Conservation (phyloP, 2,888 invertebrate genomes). For the Hoplodrina blanda region DNA sequence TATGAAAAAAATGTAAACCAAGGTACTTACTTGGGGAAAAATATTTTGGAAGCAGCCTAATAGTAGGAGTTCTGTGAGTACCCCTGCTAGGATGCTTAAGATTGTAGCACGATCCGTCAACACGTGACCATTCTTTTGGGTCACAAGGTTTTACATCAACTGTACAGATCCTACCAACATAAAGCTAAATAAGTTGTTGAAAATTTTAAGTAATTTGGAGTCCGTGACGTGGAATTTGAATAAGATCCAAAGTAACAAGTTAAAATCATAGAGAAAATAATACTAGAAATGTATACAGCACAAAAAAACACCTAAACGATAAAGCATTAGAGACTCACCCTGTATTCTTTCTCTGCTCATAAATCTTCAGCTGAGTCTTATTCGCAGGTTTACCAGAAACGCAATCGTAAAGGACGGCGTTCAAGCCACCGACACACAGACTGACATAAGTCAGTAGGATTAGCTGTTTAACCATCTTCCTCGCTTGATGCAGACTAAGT, state of each 20-base stretch:
- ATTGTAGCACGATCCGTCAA: conserved; percentile 56
- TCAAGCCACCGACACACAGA: conserved; percentile 1
- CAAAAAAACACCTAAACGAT: too few relatives aligned
- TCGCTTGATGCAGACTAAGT: conserved; percentile 1
- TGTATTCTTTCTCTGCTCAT: conserved; percentile 22
- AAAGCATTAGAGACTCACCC: conserved; percentile 12
- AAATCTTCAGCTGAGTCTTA: conserved; percentile 3
- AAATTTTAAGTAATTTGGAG: too few relatives aligned
- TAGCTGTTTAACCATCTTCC: conserved; percentile 10
- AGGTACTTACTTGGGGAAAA: conserved; percentile 30
- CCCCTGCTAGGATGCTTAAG: conserved; percentile 42
- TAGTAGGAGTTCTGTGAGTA: conserved; percentile 27
- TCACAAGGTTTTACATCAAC: conserved; percentile 43
- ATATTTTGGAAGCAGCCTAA: conserved; percentile 25
- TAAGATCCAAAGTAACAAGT: too few relatives aligned
- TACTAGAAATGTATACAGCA: too few relatives aligned
- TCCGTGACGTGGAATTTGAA: too few relatives aligned
- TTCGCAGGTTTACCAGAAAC: conserved; percentile 18
- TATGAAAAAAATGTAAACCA: not conserved
- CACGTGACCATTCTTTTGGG: conserved; percentile 35
- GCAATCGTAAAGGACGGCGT: conserved; percentile 25
- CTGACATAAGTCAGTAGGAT: conserved; percentile 9
- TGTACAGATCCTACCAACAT: conserved; percentile 35
- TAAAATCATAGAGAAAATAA: too few relatives aligned
- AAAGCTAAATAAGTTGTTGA: too few relatives aligned